Evolutionary conservation across 2,888 invertebrate genomes (phyloP).

Genomic region (Pseudococcus jackbeardsleyi): DNA sequence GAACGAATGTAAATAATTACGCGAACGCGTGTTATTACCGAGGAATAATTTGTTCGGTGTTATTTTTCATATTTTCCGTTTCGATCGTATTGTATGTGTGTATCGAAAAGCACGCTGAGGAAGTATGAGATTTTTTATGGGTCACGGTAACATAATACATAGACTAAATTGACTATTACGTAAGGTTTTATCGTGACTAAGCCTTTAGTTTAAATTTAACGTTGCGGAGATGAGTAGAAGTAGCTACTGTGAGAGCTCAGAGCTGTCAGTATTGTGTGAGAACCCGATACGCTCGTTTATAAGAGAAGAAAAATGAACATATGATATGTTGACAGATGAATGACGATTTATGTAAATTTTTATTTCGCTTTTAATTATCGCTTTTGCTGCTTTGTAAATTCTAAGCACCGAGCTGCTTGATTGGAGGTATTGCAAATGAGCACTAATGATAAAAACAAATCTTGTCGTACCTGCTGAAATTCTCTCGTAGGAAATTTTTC

Average conservation of each 20-base stretch:
- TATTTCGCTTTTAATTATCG: constrained; percentile 32
- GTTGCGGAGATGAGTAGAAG: constrained; percentile 8
- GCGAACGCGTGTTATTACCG: not conserved
- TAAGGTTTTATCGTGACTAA: constrained; percentile 29
- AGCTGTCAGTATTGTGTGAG: not conserved
- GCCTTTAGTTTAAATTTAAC: constrained; percentile 22
- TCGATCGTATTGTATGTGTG: not conserved
- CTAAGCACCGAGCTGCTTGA: not conserved
- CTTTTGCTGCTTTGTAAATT: not conserved
- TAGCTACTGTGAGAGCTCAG: constrained; percentile 24
- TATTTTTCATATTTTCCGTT: not conserved
- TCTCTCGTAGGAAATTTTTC: not conserved
- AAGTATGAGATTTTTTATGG: not conserved
- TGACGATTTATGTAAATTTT: constrained; percentile 47
- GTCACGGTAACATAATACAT: constrained; percentile 17
- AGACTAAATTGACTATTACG: constrained; percentile 10
- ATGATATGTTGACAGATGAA: constrained; percentile 35
- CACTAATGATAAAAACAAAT: constrained; percentile 5
- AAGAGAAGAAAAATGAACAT: constrained; percentile 19
- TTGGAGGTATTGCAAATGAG: constrained; percentile 1
- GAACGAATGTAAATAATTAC: constrained; percentile 1
- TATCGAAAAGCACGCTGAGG: not conserved
- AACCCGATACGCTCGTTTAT: not conserved
- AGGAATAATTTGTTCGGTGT: constrained; percentile 4
- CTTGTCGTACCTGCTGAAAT: not conserved